phyloP scores from a whole-genome alignment of 2,113 vertebrate species.

The Amia ocellicauda region DNA sequence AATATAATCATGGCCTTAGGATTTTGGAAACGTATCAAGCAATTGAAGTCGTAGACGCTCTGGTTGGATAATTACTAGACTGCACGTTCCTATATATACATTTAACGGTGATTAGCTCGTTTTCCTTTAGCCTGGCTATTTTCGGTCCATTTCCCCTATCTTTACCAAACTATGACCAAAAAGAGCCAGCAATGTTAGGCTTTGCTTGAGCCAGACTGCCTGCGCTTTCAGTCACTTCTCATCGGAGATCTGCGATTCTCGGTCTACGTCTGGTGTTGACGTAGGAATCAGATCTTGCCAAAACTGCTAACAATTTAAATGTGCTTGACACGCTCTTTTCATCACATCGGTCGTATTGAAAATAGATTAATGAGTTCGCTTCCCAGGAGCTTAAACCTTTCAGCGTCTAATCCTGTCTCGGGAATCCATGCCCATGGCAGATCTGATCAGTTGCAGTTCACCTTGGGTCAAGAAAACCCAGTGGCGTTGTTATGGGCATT shows the following conservation, averaged over 20 bases:
- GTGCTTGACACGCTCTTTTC: neutral
- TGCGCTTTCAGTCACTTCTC: slow-evolving; percentile 12
- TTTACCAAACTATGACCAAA: slow-evolving; percentile 12
- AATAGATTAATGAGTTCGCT: neutral
- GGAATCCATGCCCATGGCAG: neutral
- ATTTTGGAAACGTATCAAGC: slow-evolving; percentile 16
- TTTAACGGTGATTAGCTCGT: slow-evolving; percentile 5
- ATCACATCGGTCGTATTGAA: neutral
- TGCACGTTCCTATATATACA: slow-evolving; percentile 10
- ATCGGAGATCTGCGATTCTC: slow-evolving; percentile 17
- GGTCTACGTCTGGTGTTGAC: slow-evolving; percentile 26
- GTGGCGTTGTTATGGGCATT: neutral
- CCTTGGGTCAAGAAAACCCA: neutral
- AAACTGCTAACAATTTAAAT: neutral
- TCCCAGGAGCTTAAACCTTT: neutral
- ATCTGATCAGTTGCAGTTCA: too few species aligned
- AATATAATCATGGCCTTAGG: slow-evolving; percentile 11
- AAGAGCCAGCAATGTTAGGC: too few species aligned
- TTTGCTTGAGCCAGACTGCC: neutral
- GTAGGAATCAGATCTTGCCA: slow-evolving; percentile 6
- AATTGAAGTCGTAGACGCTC: slow-evolving; percentile 6
- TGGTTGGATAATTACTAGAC: slow-evolving; percentile 23
- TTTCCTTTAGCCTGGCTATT: neutral
- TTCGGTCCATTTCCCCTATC: slow-evolving; percentile 10
- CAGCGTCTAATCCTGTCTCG: neutral